Conservation (phyloP, 2,888 invertebrate species). For the Tanypteryx hageni region DNA sequence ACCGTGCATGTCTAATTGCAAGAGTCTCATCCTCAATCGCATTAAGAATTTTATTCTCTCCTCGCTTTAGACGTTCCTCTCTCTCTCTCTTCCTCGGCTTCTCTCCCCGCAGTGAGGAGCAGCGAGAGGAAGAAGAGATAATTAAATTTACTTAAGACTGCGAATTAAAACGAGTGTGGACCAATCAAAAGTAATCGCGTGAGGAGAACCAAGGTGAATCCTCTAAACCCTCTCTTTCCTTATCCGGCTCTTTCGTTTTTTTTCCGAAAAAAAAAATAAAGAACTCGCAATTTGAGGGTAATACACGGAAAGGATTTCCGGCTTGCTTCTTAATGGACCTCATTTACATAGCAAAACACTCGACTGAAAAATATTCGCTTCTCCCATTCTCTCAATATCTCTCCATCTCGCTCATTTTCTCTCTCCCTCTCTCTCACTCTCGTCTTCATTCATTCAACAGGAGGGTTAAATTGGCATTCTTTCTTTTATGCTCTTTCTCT, state of each 20-base stretch:
- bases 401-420: conserved; percentile 66
- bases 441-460: conserved; percentile 58
- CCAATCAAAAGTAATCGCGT: background rate
- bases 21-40: conserved; percentile 5
- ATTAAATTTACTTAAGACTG: background rate
- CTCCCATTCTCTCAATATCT: conserved; percentile 61
- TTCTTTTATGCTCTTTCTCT: conserved; percentile 7
- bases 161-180: conserved; percentile 8
- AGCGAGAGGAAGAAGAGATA: too few species aligned
- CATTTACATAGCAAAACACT: conserved; percentile 58
- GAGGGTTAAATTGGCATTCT: conserved; percentile 45
- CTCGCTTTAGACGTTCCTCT: conserved; percentile 44
- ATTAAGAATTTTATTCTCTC: background rate
- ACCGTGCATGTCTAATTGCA: conserved; percentile 28
- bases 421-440: conserved; percentile 62
- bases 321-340: conserved; percentile 40
- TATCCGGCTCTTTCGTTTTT: background rate
- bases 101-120: background rate
- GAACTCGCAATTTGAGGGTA: conserved; percentile 48
- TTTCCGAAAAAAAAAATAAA: background rate
- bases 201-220: background rate
- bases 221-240: background rate
- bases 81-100: background rate
- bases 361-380: conserved; percentile 31
- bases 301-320: conserved; percentile 40